These are phyloP conservation scores for Mirza zaza DNA, from an alignment of 2,113 vertebrate species.

Conservation along the genomic window DNA sequence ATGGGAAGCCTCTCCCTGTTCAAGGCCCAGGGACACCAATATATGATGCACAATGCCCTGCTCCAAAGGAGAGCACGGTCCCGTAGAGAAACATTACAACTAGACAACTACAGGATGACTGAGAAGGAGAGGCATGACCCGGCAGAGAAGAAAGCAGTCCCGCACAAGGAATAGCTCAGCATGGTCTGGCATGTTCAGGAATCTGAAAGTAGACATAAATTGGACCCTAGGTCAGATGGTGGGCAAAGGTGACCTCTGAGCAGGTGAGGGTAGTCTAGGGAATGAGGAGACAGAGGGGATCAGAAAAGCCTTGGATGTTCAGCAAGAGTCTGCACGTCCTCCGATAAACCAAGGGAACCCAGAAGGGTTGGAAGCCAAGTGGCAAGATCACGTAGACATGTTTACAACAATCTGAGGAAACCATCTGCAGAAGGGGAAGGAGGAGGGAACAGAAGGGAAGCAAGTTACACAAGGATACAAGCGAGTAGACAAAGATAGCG, in stretches of 20 bases:
- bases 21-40: neutral
- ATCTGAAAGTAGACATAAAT: neutral
- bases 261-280: neutral
- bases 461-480: accelerated
- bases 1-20: neutral
- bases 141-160: neutral
- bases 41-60: too few species aligned
- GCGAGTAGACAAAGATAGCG: neutral
- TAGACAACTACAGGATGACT: neutral
- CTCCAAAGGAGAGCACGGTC: neutral
- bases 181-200: neutral
- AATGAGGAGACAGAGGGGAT: accelerated
- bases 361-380: neutral
- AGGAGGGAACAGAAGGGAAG: neutral
- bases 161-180: neutral
- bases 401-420: neutral
- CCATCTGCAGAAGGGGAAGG: neutral
- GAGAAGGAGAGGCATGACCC: neutral
- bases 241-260: neutral
- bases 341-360: neutral
- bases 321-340: neutral
- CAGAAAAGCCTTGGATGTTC: neutral
- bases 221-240: neutral
- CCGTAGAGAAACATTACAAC: neutral
- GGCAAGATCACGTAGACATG: neutral